Base-by-base conservation (phyloP, 1,140 invertebrate genomes). In the Phenacoccus solenopsis region DNA sequence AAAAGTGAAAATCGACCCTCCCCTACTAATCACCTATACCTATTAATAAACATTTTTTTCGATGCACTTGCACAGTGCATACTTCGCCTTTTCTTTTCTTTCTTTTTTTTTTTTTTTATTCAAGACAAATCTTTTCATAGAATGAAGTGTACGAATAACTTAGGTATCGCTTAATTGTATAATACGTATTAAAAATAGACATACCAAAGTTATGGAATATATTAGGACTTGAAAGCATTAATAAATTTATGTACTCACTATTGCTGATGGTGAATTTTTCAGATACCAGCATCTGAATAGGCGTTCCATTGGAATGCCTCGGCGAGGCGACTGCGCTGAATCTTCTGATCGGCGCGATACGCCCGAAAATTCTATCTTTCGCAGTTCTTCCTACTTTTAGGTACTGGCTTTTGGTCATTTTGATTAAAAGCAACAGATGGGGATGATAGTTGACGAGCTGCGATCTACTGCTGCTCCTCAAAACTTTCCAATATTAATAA, bases 401-500 rank as follows among this genome's bases (percentile, higher is more conserved):
- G 16, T 64, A 64, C 25, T 64, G 59, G 25, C 59, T 64, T 64
- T 64, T 64, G 1, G 59, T 64, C 59, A 64, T 64, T 64, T 64
- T 64, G 59, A 27, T 49, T 49, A 49, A 16, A 49, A 3, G 38
- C 12, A 16, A 16, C 20, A 3, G 5, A 32, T 32, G 30, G 5
- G 13, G 30, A 13, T 32, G 13, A 13, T 5, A 7, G 13, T 32
- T 32, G 5, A 32, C 30, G 16, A 16, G 38, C 20, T 4, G 38
- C 16, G 38, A n/a, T 49, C 5, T 32, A 32, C 25, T 38, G 32
- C n/a, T n/a, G n/a, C 59, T 64, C 10, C 22, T 64, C 59, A 64
- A 64, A 64, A 64, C 25, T 64, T 22, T 64, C 59, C 25, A 64
- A 27, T 64, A 64, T 64, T 24, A 64, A 64, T 64, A 64, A 64